phyloP scores from a whole-genome alignment of 2,888 invertebrate genomes.

The Andrena flavipes region DNA sequence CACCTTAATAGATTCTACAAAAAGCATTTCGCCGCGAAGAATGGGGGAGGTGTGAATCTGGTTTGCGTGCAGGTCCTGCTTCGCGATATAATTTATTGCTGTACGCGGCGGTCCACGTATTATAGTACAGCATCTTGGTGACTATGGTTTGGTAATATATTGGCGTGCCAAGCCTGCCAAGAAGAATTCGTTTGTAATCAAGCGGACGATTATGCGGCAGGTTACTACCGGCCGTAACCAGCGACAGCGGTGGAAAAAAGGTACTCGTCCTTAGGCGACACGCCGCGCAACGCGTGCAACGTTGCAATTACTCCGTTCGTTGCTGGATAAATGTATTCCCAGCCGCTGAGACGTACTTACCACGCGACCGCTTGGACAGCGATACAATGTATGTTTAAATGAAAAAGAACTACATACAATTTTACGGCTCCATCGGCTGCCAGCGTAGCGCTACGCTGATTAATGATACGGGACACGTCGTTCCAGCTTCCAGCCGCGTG shows the following conservation, averaged over 20 bases:
- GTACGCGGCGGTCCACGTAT: not conserved
- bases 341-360: not conserved
- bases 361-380: conserved; percentile 21
- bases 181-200: conserved; percentile 42
- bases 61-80: not conserved
- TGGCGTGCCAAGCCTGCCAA: not conserved
- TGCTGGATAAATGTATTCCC: conserved; percentile 20
- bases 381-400: conserved; percentile 44
- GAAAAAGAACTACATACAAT: conserved; percentile 48
- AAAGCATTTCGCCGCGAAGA: conserved; percentile 19
- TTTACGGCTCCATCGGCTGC: conserved; percentile 54
- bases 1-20: conserved; percentile 34
- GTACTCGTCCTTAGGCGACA: not conserved
- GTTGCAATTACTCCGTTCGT: conserved; percentile 48
- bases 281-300: conserved; percentile 24
- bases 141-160: conserved; percentile 34
- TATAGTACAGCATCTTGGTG: not conserved
- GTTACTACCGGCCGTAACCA: not conserved
- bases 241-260: too few species aligned
- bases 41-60: conserved; percentile 42
- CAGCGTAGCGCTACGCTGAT: conserved; percentile 53
- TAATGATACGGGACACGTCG: conserved; percentile 71
- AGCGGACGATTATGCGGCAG: conserved; percentile 26
- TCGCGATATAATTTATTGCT: conserved; percentile 21
- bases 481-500: conserved; percentile 28